Conservation (phyloP, 2,888 invertebrate species). For the Cybosia mesomella region DNA sequence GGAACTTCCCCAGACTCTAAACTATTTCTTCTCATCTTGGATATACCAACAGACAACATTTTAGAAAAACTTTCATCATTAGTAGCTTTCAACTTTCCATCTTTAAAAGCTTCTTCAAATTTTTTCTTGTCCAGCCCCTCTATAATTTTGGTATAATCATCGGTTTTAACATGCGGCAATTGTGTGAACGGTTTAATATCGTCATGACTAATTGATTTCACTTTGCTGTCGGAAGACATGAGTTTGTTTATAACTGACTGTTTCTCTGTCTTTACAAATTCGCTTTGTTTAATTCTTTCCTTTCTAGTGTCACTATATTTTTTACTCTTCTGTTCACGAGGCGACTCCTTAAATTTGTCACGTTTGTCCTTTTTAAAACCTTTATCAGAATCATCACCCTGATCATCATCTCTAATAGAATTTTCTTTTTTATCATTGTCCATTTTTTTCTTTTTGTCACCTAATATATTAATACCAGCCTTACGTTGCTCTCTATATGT, state of each 20-base stretch:
- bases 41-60: slow-evolving; percentile 49
- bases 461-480: slow-evolving; percentile 62
- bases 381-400: slow-evolving; percentile 74
- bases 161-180: slow-evolving; percentile 82
- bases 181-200: slow-evolving; percentile 85
- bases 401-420: slow-evolving; percentile 76
- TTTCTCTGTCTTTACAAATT: slow-evolving; percentile 74
- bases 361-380: slow-evolving; percentile 73
- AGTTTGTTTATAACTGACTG: slow-evolving; percentile 75
- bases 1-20: slow-evolving; percentile 72
- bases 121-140: slow-evolving; percentile 82
- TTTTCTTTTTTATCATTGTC: slow-evolving; percentile 80
- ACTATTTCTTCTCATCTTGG: slow-evolving; percentile 75
- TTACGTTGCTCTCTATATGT: slow-evolving; percentile 79
- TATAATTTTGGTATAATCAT: slow-evolving; percentile 80
- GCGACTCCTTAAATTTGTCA: slow-evolving; percentile 79
- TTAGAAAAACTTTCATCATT: slow-evolving; percentile 72
- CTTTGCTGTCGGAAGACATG: slow-evolving; percentile 72
- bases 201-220: slow-evolving; percentile 72
- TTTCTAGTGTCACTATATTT: slow-evolving; percentile 84
- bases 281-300: slow-evolving; percentile 75
- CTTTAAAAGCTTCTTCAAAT: slow-evolving; percentile 62
- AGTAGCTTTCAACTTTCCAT: slow-evolving; percentile 64
- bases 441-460: slow-evolving; percentile 81
- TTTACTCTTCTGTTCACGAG: slow-evolving; percentile 80